These are phyloP conservation scores for Heteromurus nitidus DNA, from an alignment of 2,888 invertebrate genomes.

Conservation along the genomic window DNA sequence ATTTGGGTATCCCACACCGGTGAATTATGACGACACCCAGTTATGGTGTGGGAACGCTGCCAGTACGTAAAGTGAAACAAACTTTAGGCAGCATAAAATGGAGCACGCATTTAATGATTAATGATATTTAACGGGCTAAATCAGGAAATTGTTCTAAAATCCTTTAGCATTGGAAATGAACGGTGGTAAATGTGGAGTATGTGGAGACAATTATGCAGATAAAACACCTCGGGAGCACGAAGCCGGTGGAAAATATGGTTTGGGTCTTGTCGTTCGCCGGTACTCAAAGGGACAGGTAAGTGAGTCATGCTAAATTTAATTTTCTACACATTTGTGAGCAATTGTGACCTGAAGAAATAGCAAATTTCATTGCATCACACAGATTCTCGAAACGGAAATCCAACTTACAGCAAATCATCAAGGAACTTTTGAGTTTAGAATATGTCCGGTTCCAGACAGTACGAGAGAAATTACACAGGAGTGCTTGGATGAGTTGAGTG, in stretches of 20 bases:
- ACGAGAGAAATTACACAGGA: conserved; percentile 86
- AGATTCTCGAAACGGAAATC: conserved; percentile 90
- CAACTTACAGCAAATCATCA: conserved; percentile 93
- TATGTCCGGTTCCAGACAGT: conserved; percentile 91
- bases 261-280: conserved; percentile 87
- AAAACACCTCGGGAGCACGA: conserved; percentile 88
- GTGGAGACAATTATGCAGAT: conserved; percentile 90
- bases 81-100: too few relatives aligned
- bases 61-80: conserved; percentile 77
- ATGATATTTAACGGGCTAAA: too few relatives aligned
- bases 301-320: neutral
- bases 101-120: too few relatives aligned
- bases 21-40: conserved; percentile 95
- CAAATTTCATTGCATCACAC: conserved; percentile 71
- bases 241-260: conserved; percentile 89
- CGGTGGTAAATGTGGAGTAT: conserved; percentile 88
- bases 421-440: conserved; percentile 88
- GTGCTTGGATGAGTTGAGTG: conserved; percentile 84
- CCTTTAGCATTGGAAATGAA: conserved; percentile 66
- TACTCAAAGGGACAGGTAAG: conserved; percentile 88
- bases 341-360: conserved; percentile 58
- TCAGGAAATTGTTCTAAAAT: too few relatives aligned
- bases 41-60: conserved; percentile 94
- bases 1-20: conserved; percentile 92
- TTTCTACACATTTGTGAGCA: too few relatives aligned